Base-by-base conservation (phyloP, 2,888 invertebrate genomes). In the Pilophorus perplexus region DNA sequence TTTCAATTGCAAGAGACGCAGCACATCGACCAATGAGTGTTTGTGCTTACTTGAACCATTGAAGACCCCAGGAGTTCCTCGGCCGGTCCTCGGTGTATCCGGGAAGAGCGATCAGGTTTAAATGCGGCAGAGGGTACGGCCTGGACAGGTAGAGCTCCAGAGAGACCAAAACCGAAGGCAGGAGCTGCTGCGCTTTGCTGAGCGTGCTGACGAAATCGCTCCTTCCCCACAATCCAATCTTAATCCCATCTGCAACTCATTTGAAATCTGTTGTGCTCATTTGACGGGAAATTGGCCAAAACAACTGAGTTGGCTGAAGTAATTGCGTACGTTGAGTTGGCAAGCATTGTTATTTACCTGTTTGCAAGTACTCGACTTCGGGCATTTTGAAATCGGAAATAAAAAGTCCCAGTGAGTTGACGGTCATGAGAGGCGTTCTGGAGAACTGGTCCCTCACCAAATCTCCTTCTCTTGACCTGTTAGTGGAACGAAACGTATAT, bases 1-100 rank as follows among this genome's bases (percentile, higher is more conserved):
- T n/a, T n/a, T 44, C 44, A 44, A 44, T 14, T 5, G 18, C 6
- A 44, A 44, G 6, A 12, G 33, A 6, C 12, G 6, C 6, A 33
- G 12, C 12, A 33, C 33, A 33, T 44, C n/a, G 18, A n/a, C n/a
- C 33, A 33, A 8, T 33, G 12, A 10, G 5, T 6, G 25, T 22
- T 4, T n/a, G 3, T 64, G 18, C 38, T 79, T 79, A 90, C 90
- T 85, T 89, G 75, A 89, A 88, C 37, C 89, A 80, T 71, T 90
- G 82, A 1, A 90, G 79, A 2, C 90, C 90, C 89, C 89, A 90
- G 73, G 85, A 87, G 73, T 90, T 89, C 2, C 86, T 84, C 0
- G 89, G 87, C 71, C 85, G 84, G 1, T 85, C 83, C 0, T 86
- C 85, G 69, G 83, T 81, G 71, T 87, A 85, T 69, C 83, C 85